A percentile compares a stretch with the other conserved stretches of the same genome.
These are phyloP conservation scores for Sander lucioperca DNA, from an alignment of 2,113 vertebrate species.

Conservation along the genomic window DNA sequence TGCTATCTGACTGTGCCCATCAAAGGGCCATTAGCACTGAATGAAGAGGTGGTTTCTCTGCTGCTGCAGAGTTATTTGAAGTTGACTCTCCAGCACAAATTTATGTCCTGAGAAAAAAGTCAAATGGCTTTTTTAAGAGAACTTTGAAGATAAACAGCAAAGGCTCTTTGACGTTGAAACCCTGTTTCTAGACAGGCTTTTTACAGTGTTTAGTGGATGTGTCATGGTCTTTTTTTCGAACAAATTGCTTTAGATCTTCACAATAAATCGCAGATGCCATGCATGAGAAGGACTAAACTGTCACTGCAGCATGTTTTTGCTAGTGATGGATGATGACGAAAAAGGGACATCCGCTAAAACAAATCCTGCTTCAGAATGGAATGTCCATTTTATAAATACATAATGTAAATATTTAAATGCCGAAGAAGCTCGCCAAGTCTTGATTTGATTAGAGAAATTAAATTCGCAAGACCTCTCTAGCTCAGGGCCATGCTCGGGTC, in stretches of 20 bases:
- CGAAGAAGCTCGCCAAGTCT: neutral
- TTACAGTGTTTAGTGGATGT: slow-evolving; percentile 12
- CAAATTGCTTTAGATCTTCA: slow-evolving; percentile 44
- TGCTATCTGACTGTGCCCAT: slow-evolving; percentile 51
- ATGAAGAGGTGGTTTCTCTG: slow-evolving; percentile 34
- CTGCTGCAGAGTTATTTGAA: slow-evolving; percentile 45
- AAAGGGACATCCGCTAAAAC: slow-evolving; percentile 5
- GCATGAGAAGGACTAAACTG: slow-evolving; percentile 4
- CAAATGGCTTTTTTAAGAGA: slow-evolving; percentile 39
- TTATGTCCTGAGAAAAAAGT: slow-evolving; percentile 49
- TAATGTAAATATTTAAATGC: slow-evolving; percentile 55
- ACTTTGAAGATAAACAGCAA: slow-evolving; percentile 47
- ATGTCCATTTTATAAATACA: slow-evolving; percentile 32
- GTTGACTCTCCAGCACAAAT: slow-evolving; percentile 25
- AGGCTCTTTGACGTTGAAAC: slow-evolving; percentile 33
- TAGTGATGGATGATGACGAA: slow-evolving; percentile 2
- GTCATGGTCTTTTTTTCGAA: slow-evolving; percentile 18
- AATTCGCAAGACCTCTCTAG: slow-evolving; percentile 50
- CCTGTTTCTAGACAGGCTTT: slow-evolving; percentile 18
- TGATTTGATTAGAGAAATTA: slow-evolving; percentile 55
- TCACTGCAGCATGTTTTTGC: neutral
- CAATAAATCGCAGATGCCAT: slow-evolving; percentile 29
- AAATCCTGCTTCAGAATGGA: slow-evolving; percentile 31
- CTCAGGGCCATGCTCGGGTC: neutral
- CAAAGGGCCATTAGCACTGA: slow-evolving; percentile 61